Evolutionary conservation across 2,888 invertebrate species (phyloP).

Genomic region (Steinernema scapterisci): DNA sequence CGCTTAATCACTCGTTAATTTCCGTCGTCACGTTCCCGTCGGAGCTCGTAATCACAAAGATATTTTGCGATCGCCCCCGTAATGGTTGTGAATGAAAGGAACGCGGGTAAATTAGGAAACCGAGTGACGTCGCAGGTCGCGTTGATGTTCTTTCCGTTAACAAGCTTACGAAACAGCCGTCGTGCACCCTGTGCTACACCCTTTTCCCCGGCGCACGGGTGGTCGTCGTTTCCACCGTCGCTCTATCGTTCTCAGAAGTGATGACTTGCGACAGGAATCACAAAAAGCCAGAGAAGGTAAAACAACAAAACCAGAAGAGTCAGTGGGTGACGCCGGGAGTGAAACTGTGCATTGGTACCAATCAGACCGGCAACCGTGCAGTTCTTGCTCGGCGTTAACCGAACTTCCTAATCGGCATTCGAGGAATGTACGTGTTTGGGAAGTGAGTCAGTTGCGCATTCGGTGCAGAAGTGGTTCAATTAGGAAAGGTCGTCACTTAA

Average conservation of each 20-base stretch:
- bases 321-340: background rate
- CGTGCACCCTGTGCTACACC: background rate
- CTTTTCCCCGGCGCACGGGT: background rate
- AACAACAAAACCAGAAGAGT: background rate
- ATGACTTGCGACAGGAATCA: background rate
- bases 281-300: background rate
- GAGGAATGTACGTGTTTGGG: no score
- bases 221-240: background rate
- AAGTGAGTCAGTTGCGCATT: no score
- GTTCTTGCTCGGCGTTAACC: background rate
- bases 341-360: no score
- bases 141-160: background rate
- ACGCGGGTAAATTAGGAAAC: background rate
- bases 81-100: conserved; percentile 14
- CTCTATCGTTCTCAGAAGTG: background rate
- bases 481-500: no score
- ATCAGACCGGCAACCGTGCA: background rate
- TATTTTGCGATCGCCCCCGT: background rate
- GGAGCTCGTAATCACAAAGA: background rate
- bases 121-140: conserved; percentile 28
- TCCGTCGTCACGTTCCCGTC: background rate
- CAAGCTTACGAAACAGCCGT: conserved; percentile 1
- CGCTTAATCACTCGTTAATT: background rate
- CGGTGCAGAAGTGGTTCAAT: no score
- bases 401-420: background rate